Percentiles rank a stretch among this genome's conserved stretches.
Evolutionary conservation across 2,797 vertebrate species (phyloP).

Genomic region (Phoeniculus purpureus): DNA sequence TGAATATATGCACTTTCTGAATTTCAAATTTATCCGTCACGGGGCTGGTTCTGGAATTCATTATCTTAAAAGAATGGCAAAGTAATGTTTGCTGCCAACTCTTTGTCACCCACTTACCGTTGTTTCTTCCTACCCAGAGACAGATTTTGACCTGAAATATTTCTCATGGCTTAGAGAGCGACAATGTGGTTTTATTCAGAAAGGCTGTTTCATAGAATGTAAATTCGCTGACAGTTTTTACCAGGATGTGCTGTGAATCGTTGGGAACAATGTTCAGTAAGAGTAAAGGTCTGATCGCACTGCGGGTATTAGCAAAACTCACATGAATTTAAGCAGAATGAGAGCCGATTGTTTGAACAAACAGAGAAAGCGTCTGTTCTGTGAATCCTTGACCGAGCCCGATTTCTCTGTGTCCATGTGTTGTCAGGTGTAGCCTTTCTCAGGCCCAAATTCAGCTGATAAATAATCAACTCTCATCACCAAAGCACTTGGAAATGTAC

Average conservation of each 20-base stretch:
- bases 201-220: constrained; percentile 6
- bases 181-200: background rate
- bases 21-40: background rate
- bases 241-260: background rate
- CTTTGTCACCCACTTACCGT: background rate
- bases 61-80: constrained; percentile 10
- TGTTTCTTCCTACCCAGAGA: background rate
- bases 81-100: constrained; percentile 3
- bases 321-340: background rate
- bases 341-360: constrained; percentile 30
- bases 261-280: constrained; percentile 21
- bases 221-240: constrained; percentile 54
- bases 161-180: constrained; percentile 30
- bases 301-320: constrained; percentile 37
- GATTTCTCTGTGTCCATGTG: constrained; percentile 40
- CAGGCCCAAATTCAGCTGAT: constrained; percentile 2
- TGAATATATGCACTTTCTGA: background rate
- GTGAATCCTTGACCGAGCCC: constrained; percentile 20
- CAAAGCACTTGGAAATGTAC: constrained; percentile 17
- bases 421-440: background rate
- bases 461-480: constrained; percentile 43
- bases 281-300: constrained; percentile 27
- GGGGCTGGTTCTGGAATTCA: background rate
- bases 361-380: constrained; percentile 14
- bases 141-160: background rate